Evolutionary conservation across 2,113 vertebrate species (phyloP).

Genomic region (Acanthisitta chloris): DNA sequence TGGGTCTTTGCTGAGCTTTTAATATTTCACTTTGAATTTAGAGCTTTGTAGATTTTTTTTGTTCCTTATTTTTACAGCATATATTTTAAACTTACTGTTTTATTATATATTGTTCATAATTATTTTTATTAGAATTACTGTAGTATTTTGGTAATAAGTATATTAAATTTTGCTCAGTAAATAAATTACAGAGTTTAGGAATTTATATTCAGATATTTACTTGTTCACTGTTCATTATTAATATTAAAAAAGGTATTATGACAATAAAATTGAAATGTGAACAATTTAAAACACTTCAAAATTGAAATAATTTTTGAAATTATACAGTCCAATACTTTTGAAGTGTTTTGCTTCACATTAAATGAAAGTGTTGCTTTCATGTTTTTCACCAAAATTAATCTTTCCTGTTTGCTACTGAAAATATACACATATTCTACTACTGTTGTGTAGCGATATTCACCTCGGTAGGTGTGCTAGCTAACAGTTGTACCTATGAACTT

Average conservation of each 20-base stretch:
- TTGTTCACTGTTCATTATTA: not conserved
- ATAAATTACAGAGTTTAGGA: not conserved
- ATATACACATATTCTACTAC: not conserved
- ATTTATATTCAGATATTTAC: not conserved
- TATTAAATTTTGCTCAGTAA: not conserved
- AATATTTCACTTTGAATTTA: not conserved
- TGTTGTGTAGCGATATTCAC: not conserved
- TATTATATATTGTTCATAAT: not conserved
- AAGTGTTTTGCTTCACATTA: not conserved
- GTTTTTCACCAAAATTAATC: not conserved
- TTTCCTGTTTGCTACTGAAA: not conserved
- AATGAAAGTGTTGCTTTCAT: not conserved
- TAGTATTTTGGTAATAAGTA: not conserved
- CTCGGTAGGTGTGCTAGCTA: not conserved
- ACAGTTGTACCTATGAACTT: not conserved
- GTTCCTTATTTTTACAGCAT: not conserved
- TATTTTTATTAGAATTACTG: not conserved
- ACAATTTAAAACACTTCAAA: not conserved
- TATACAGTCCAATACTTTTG: not conserved
- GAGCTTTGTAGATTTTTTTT: not conserved
- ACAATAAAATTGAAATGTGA: not conserved
- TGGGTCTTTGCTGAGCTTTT: not conserved
- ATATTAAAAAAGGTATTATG: not conserved
- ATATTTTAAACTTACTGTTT: not conserved
- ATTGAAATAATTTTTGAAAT: not conserved